Evolutionary conservation across 30 jellyfish, hydroid and myxozoan species (phyloP).

Genomic region (Cassiopea xamachana): DNA sequence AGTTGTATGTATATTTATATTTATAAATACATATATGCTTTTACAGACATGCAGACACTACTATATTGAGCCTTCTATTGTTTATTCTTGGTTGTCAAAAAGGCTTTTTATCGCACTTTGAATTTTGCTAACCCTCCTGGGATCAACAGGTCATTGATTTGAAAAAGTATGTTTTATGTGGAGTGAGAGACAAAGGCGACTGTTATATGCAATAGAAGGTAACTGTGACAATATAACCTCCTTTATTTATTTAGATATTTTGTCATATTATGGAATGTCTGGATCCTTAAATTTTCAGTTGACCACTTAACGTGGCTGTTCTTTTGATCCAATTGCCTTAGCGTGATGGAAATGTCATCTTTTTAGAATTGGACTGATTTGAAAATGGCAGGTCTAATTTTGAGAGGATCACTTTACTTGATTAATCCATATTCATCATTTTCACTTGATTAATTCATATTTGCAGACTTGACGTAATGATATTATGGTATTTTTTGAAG

Average conservation of each 20-base stretch:
- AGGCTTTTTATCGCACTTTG: background rate
- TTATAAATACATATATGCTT: background rate
- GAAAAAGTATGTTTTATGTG: background rate
- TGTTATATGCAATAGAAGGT: background rate
- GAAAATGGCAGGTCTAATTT: too few relatives aligned
- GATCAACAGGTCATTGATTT: background rate
- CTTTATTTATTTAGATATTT: too few relatives aligned
- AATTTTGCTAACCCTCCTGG: background rate
- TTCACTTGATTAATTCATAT: background rate
- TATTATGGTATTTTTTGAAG: background rate
- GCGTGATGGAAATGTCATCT: background rate
- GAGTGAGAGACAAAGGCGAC: background rate
- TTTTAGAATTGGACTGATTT: too few relatives aligned
- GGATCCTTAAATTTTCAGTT: background rate
- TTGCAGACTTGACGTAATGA: background rate
- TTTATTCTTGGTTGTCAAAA: too few relatives aligned
- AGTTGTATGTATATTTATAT: background rate
- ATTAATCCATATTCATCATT: too few relatives aligned
- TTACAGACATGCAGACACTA: background rate
- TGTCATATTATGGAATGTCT: background rate
- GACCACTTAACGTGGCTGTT: background rate
- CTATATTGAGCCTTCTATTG: too few relatives aligned
- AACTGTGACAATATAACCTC: background rate
- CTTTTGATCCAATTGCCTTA: background rate
- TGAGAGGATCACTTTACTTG: too few relatives aligned